phyloP scores from a whole-genome alignment of 2,113 vertebrate genomes.

The Stegostoma tigrinum region DNA sequence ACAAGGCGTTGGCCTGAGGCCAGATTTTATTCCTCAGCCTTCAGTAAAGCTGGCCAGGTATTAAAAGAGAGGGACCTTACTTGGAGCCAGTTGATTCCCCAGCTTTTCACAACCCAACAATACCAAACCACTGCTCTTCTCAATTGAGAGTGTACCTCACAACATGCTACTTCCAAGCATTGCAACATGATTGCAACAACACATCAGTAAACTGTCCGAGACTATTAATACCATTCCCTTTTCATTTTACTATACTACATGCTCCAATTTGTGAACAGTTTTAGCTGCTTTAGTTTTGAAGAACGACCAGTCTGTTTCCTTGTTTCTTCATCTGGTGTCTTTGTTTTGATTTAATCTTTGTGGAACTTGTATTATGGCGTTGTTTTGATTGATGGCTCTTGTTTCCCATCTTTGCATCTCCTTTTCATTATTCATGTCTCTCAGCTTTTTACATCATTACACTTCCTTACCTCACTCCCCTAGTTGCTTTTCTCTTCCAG shows the following conservation, averaged over 20 bases:
- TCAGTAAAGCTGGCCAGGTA: not conserved
- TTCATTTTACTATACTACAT: not conserved
- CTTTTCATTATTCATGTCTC: constrained; percentile 34
- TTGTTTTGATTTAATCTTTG: constrained; percentile 16
- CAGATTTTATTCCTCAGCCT: not conserved
- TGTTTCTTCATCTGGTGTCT: not conserved
- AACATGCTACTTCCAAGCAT: not conserved
- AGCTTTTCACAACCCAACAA: not conserved
- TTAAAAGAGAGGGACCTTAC: not conserved
- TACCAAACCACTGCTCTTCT: not conserved
- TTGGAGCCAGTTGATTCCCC: not conserved
- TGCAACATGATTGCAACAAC: not conserved
- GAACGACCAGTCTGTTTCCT: not conserved
- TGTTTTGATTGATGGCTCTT: not conserved
- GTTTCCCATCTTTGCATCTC: not conserved
- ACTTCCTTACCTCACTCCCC: constrained; percentile 24
- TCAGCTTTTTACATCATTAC: constrained; percentile 19
- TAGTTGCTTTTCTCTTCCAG: not conserved
- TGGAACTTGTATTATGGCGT: not conserved
- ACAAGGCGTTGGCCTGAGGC: not conserved
- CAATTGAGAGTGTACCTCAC: not conserved
- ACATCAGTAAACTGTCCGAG: not conserved
- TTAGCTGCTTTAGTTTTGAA: not conserved
- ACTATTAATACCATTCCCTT: not conserved
- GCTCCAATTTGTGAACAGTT: not conserved